phyloP scores from a whole-genome alignment of 2,888 invertebrate species.

The Andrena dorsata region DNA sequence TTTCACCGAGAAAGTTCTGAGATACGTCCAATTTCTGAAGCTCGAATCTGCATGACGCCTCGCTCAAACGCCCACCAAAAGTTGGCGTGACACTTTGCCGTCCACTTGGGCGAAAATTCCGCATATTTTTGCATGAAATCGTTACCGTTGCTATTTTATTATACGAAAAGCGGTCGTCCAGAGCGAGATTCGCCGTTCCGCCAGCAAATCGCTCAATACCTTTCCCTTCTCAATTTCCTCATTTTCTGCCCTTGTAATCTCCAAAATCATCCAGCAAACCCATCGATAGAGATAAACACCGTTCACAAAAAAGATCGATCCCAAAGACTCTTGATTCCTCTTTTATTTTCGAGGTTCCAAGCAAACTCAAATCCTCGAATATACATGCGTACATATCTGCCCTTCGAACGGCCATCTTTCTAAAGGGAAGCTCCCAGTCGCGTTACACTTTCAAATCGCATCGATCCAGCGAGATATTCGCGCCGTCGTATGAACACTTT shows the following conservation, averaged over 20 bases:
- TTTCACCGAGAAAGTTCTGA: slow-evolving; percentile 16
- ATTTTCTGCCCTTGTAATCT: not conserved
- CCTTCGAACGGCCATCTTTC: no score
- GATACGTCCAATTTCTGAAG: slow-evolving; percentile 56
- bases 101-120: slow-evolving; percentile 53
- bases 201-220: slow-evolving; percentile 15
- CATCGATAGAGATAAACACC: no score
- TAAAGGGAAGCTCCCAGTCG: not conserved
- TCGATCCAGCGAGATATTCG: slow-evolving; percentile 10
- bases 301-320: no score
- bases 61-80: slow-evolving; percentile 29
- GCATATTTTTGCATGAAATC: slow-evolving; percentile 69
- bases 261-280: no score
- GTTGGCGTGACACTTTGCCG: slow-evolving; percentile 48
- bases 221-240: slow-evolving; percentile 16
- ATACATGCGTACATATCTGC: no score
- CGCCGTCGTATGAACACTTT: slow-evolving; percentile 8
- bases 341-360: no score
- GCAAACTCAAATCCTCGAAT: no score
- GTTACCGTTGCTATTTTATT: slow-evolving; percentile 52
- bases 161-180: slow-evolving; percentile 47
- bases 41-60: slow-evolving; percentile 41
- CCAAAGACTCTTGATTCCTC: no score
- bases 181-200: slow-evolving; percentile 32
- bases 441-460: slow-evolving; percentile 8